Evolutionary conservation across 2,888 invertebrate species (phyloP), one percentile per base, ranked within the genome.

Genomic region (Psylliodes chrysocephalus): DNA sequence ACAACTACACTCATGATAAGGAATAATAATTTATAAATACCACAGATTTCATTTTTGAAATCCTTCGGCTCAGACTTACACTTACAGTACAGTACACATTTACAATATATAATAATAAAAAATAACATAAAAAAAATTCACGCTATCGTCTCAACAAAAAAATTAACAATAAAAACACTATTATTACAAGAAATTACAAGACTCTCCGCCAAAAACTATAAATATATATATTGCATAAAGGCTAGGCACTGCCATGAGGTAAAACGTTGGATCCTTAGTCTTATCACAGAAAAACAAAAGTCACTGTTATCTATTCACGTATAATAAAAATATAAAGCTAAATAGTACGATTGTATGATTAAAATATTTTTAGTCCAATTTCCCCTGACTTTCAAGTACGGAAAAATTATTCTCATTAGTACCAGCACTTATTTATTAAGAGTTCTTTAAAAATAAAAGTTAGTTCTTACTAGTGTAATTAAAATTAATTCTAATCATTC

Each of bases 241-340:
- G 81, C 77, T 78, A 83, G 82, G 82, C 82, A 83, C 82, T 81
- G 81, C 78, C 78, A 79, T 82, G 82, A 82, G 82, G 82, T 82
- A 82, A 80, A 79, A 79, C 74, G 80, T 80, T 76, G 76, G 75
- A 72, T 70, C 67, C 67, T 67, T 70, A 77, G 77, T 81, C 79
- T 81, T 82, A 82, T 82, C 82, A 82, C 82, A 82, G 82, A 81
- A 82, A 79, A 79, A 76, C 78, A 77, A 80, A 78, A 75, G 60
- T 69, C 59, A 60, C 55, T 49, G 51, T 60, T 28, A 33, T 51
- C 57, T 56, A 60, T 56, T 42, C 55, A 60, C 59, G 42, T 30
- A 65, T 25, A 30, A 66, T 53, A 60, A 47, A 67, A 62, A 67
- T 63, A 62, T 66, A 63, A 71, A 67, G 71, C 70, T 66, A 61